Conservation (phyloP, 2,113 vertebrate genomes). For the Macrotis lagotis region DNA sequence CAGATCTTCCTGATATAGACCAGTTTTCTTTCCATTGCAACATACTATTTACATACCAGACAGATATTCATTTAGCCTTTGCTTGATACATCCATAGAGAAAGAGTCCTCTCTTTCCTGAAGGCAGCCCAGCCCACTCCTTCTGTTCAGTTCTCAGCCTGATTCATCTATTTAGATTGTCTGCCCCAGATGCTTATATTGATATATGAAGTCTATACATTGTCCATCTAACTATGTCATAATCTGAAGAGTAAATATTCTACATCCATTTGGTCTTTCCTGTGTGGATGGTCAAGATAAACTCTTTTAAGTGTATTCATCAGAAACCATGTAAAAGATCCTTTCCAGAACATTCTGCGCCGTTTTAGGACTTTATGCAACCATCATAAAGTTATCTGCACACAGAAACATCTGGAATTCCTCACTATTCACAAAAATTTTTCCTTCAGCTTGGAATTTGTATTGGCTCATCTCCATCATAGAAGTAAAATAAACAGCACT, state of each 20-base stretch:
- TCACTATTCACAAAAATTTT: background rate
- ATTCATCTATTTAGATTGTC: too few species aligned
- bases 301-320: background rate
- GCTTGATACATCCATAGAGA: too few species aligned
- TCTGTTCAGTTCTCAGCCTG: too few species aligned
- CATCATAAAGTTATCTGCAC: background rate
- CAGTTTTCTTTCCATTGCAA: background rate
- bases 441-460: background rate
- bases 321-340: background rate
- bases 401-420: background rate
- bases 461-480: background rate
- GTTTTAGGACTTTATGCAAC: background rate
- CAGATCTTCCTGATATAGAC: background rate
- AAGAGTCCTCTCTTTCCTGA: too few species aligned
- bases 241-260: background rate
- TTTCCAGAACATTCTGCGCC: background rate
- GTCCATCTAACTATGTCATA: background rate
- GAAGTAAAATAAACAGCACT: background rate
- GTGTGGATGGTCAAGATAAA: background rate
- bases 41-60: background rate
- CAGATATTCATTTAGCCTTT: too few species aligned
- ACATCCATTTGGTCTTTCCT: background rate
- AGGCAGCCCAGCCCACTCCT: too few species aligned
- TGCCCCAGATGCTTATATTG: too few species aligned
- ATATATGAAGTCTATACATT: background rate